Conservation (phyloP, 2,797 vertebrate genomes). For the Galagoides demidoff region DNA sequence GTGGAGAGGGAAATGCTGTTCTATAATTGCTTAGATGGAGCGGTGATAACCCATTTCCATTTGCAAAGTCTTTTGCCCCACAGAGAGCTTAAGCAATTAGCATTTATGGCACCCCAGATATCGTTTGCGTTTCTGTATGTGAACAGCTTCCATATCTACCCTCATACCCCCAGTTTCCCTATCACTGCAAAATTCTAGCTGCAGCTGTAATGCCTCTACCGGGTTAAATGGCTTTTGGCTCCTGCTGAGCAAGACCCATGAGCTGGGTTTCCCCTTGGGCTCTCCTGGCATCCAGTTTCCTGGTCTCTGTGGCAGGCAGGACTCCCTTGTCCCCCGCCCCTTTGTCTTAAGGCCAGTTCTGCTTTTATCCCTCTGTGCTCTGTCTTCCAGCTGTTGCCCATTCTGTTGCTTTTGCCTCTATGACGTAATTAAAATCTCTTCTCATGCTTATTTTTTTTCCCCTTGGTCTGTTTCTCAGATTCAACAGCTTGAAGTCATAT, state of each 20-base stretch:
- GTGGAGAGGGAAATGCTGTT: slow-evolving; percentile 42
- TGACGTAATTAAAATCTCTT: neutral
- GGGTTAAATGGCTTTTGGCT: neutral
- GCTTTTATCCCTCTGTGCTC: neutral
- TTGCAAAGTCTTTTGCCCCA: neutral
- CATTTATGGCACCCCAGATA: neutral
- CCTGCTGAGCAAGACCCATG: neutral
- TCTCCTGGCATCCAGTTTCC: neutral
- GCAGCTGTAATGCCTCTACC: neutral
- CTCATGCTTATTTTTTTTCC: neutral
- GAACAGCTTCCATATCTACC: neutral
- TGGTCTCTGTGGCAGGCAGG: neutral
- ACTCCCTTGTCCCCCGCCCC: neutral
- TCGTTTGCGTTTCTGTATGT: neutral
- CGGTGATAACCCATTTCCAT: slow-evolving; percentile 26
- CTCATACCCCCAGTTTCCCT: neutral
- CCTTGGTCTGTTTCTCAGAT: neutral
- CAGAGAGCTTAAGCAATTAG: neutral
- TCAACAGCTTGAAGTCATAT: neutral
- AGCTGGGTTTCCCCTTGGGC: neutral
- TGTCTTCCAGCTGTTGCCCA: neutral
- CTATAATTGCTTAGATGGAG: neutral
- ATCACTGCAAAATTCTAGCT: neutral
- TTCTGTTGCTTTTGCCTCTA: neutral
- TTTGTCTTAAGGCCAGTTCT: neutral